These are phyloP conservation scores for Arremon brunneinucha DNA, from an alignment of 2,797 vertebrate species.

Conservation along the genomic window DNA sequence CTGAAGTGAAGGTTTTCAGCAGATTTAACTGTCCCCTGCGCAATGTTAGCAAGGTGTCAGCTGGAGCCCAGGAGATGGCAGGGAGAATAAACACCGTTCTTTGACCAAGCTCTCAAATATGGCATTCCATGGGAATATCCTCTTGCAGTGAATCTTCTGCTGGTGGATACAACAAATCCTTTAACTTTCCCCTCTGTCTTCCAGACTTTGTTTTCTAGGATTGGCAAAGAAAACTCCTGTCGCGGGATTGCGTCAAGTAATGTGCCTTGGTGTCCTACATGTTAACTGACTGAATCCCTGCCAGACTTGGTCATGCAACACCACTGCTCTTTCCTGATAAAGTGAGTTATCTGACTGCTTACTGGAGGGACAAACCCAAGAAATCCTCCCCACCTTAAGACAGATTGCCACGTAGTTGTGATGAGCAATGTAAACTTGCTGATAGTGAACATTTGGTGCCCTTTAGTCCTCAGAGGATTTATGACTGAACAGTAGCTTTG, in stretches of 20 bases:
- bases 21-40: background rate
- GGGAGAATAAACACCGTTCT: background rate
- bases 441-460: background rate
- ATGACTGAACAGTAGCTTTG: background rate
- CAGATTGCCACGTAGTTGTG: background rate
- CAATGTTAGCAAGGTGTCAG: background rate
- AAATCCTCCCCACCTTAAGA: background rate
- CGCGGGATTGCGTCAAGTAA: background rate
- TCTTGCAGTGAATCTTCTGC: fast-evolving
- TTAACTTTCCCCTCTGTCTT: background rate
- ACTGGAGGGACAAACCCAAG: background rate
- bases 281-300: background rate
- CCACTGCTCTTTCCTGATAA: background rate
- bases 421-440: background rate
- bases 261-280: background rate
- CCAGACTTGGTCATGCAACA: background rate
- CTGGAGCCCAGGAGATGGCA: background rate
- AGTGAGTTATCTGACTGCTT: background rate
- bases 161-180: background rate
- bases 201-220: background rate
- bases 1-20: background rate
- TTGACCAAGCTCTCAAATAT: background rate
- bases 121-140: fast-evolving
- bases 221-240: background rate
- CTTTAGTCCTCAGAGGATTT: background rate